Percentiles rank a stretch among this genome's conserved stretches.
Evolutionary conservation across 2,888 invertebrate species (phyloP).

Genomic region (Schizaphis graminum): DNA sequence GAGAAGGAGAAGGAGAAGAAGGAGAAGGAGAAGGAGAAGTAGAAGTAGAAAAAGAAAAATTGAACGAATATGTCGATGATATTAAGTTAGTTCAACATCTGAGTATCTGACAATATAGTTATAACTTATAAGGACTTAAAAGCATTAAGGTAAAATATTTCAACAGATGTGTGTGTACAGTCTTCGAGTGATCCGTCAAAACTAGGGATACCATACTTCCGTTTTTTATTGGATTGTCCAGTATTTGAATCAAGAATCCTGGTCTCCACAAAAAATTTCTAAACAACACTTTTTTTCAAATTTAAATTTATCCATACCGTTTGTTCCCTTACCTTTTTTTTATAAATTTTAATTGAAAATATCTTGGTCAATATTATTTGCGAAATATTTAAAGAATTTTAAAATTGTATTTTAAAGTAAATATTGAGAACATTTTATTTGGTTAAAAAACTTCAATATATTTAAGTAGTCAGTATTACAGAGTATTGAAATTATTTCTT

Average conservation of each 20-base stretch:
- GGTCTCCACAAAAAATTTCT: neutral
- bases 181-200: neutral
- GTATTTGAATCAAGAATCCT: neutral
- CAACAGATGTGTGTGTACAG: neutral
- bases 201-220: neutral
- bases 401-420: neutral
- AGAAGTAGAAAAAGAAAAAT: neutral
- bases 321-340: neutral
- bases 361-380: too few relatives aligned
- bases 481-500: neutral
- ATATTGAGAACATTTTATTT: neutral
- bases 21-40: too few relatives aligned
- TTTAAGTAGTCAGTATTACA: neutral
- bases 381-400: too few relatives aligned
- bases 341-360: too few relatives aligned
- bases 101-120: neutral
- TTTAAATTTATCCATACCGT: neutral
- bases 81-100: constrained; percentile 12
- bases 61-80: neutral
- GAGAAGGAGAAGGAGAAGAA: too few relatives aligned
- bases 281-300: neutral
- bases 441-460: neutral
- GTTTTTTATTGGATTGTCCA: neutral
- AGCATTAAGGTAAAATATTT: neutral
- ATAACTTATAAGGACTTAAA: neutral